Evolutionary conservation across 2,797 vertebrate species (phyloP).

Genomic region (Xenentodon cancila): DNA sequence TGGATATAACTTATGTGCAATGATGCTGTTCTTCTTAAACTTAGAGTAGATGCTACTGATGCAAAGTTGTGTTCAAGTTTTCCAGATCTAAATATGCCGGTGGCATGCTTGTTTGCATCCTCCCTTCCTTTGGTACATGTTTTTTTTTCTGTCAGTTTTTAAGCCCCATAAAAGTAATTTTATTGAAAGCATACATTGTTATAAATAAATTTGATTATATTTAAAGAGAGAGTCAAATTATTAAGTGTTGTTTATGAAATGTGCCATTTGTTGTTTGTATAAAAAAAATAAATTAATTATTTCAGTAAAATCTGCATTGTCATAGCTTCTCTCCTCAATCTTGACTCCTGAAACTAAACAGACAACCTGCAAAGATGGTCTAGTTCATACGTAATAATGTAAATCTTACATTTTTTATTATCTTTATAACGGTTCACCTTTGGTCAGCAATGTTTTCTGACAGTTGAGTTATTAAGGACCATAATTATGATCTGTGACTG

Average conservation of each 20-base stretch:
- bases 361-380: no score
- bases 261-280: conserved; percentile 75
- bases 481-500: conserved; percentile 29
- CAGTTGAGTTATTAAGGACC: conserved; percentile 21
- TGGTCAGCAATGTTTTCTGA: conserved; percentile 19
- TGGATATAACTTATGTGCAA: conserved; percentile 45
- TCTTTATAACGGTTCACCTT: conserved; percentile 3
- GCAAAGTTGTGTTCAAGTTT: conserved; percentile 54
- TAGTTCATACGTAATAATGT: background rate
- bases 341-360: conserved; percentile 1
- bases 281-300: conserved; percentile 45
- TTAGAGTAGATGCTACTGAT: conserved; percentile 55
- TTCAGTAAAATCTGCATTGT: conserved; percentile 14
- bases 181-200: conserved; percentile 49
- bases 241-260: conserved; percentile 65
- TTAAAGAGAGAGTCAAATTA: conserved; percentile 49
- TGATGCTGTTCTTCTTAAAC: conserved; percentile 39
- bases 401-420: conserved; percentile 30
- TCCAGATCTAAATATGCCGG: conserved; percentile 55
- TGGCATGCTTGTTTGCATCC: conserved; percentile 68
- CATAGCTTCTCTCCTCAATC: background rate
- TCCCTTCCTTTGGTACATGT: conserved; percentile 33
- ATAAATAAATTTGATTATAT: conserved; percentile 47
- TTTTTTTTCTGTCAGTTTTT: conserved; percentile 43
- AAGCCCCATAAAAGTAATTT: conserved; percentile 46